Evolutionary conservation across 2,113 vertebrate genomes (phyloP), one percentile per base, ranked within the genome.

Genomic region (Pterophyllum scalare): DNA sequence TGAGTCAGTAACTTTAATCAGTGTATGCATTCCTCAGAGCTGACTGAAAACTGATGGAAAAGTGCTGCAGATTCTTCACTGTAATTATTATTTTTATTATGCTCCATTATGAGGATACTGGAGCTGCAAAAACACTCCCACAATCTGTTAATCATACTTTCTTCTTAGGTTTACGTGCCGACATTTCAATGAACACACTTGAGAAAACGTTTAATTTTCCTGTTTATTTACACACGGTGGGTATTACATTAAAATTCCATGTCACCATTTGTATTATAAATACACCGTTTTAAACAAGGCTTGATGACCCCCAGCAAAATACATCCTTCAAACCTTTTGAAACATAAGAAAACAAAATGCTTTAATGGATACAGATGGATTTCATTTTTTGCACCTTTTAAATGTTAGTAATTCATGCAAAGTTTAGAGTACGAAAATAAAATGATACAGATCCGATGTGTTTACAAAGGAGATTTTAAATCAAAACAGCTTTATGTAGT

Each of bases 391-490:
- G 85, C 85, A 88, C 87, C 80, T 79, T 92, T 90, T 87, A 86
- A 88, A 86, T 90, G 91, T 95, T 92, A 95, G 87, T 92, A 91
- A 91, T 94, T 90, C 94, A 96, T 95, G 94, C 94, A 93, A 38
- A 92, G 89, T 86, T 89, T 91, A 85, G 26, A 81, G 82, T 91
- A 93, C 26, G 89, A 94, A 93, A 94, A 94, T 92, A 93, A 93
- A 92, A 92, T 54, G 76, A 94, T 82, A 88, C 87, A 90, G 75
- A 84, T 88, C 88, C 28, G 74, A 90, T 72, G 84, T 87, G 80
- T 84, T 94, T 94, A 93, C 88, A 94, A 87, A 89, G 88, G 54
- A 87, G 22, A 80, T 59, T 77, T 57, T 33, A 75, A 87, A 77
- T 79, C 46, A 79, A 87, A 87, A 84, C 49, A 84, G 81, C 49